phyloP scores from a whole-genome alignment of 2,797 vertebrate species.

The Hirundo rustica region DNA sequence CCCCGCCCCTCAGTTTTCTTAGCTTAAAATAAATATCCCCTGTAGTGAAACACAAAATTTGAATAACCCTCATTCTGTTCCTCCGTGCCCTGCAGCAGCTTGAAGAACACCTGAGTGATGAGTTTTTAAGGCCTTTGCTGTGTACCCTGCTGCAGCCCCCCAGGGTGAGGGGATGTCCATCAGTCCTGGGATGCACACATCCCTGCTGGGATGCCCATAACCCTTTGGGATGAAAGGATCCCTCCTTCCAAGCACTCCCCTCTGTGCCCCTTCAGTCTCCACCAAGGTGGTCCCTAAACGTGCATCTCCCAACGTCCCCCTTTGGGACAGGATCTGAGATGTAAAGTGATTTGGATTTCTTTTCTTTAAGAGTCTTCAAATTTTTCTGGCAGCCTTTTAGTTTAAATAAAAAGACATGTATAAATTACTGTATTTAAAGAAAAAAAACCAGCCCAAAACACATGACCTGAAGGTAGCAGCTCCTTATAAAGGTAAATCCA shows the following conservation, averaged over 20 bases:
- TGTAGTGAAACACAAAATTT: not conserved
- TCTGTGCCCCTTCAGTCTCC: not conserved
- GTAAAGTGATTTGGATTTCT: not conserved
- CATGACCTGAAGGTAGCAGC: constrained; percentile 13
- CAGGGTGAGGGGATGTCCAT: rapidly evolving
- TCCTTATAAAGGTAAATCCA: constrained; percentile 39
- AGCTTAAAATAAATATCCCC: constrained; percentile 18
- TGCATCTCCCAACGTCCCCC: not conserved
- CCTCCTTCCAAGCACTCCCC: not conserved
- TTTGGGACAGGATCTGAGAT: not conserved
- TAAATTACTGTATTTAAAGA: not conserved
- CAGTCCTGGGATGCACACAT: not conserved
- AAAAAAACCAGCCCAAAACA: not conserved
- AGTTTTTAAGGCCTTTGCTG: constrained; percentile 10
- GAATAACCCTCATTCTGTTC: not conserved
- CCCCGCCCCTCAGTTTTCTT: rapidly evolving
- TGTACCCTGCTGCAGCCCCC: not conserved
- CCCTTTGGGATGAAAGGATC: not conserved
- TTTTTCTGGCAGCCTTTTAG: not conserved
- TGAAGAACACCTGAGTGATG: not conserved
- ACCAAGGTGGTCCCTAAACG: rapidly evolving
- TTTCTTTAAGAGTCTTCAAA: not conserved
- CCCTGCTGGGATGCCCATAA: too few relatives aligned
- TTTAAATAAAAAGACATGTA: not conserved
- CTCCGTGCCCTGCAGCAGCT: not conserved